These are phyloP conservation scores for Picathartes gymnocephalus DNA, from an alignment of 2,113 vertebrate species.

Conservation along the genomic window DNA sequence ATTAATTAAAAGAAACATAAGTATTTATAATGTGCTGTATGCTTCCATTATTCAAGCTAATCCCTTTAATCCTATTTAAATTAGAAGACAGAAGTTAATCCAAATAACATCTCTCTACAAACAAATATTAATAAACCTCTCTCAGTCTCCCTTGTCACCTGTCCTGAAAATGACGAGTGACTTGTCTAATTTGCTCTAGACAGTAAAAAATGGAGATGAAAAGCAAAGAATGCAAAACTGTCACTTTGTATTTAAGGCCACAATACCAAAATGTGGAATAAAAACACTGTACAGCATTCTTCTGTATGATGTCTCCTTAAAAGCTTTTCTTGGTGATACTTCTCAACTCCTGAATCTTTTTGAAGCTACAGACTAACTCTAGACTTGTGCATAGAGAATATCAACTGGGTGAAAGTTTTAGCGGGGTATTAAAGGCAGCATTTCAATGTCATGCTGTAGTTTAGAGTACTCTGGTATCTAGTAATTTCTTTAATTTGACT, in stretches of 20 bases:
- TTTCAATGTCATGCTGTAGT: background rate
- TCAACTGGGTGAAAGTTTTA: background rate
- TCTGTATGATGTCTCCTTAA: background rate
- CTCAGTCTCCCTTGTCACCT: slow-evolving; percentile 52
- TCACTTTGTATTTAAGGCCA: background rate
- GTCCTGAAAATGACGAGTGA: slow-evolving; percentile 21
- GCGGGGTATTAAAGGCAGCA: background rate
- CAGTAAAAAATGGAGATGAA: slow-evolving; percentile 8
- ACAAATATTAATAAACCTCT: slow-evolving; percentile 69
- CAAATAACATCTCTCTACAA: slow-evolving; percentile 66
- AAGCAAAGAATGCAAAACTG: slow-evolving; percentile 20
- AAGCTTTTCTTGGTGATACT: background rate
- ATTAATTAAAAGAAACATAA: slow-evolving; percentile 71
- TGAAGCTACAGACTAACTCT: background rate
- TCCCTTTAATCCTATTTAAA: slow-evolving; percentile 77
- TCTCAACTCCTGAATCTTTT: background rate
- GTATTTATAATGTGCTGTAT: slow-evolving; percentile 65
- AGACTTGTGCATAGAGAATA: background rate
- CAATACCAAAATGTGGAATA: background rate
- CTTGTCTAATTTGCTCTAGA: slow-evolving; percentile 16
- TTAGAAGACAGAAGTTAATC: slow-evolving; percentile 69
- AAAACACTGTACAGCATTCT: background rate
- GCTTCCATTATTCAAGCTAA: slow-evolving; percentile 70
- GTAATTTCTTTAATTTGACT: background rate
- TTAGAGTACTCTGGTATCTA: background rate